Conservation (phyloP, 2,888 invertebrate species). For the Philereme vetulata region DNA sequence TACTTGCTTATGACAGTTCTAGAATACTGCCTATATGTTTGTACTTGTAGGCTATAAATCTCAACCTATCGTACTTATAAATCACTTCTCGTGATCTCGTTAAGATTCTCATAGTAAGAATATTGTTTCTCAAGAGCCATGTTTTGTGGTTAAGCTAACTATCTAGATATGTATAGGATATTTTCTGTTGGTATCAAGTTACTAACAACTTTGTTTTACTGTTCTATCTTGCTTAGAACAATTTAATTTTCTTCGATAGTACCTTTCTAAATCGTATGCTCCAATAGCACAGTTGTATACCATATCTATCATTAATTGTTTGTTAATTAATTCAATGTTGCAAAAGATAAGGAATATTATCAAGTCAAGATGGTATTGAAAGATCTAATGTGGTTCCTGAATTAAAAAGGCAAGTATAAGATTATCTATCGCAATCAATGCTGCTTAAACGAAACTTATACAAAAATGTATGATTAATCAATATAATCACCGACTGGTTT, state of each 20-base stretch:
- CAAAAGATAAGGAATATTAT: constrained; percentile 17
- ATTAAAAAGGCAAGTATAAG: not conserved
- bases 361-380: not conserved
- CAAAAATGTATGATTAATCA: constrained; percentile 15
- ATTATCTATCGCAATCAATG: not conserved
- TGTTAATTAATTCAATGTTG: constrained; percentile 10
- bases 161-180: not conserved
- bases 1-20: no score
- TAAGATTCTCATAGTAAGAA: no score
- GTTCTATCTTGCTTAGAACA: not conserved
- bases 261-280: constrained; percentile 17
- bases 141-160: not conserved
- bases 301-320: constrained; percentile 9
- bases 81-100: no score
- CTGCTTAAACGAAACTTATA: not conserved
- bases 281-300: constrained; percentile 8
- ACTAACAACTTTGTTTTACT: constrained; percentile 8
- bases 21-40: no score
- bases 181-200: constrained; percentile 13
- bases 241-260: constrained; percentile 12
- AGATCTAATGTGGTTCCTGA: not conserved
- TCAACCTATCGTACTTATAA: no score
- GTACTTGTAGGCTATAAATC: no score
- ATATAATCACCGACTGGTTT: constrained; percentile 1
- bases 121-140: not conserved